A percentile compares a stretch with the other conserved stretches of the same genome.
These are phyloP conservation scores for Takifugu rubripes DNA, from an alignment of 2,797 vertebrate genomes.

Conservation along the genomic window DNA sequence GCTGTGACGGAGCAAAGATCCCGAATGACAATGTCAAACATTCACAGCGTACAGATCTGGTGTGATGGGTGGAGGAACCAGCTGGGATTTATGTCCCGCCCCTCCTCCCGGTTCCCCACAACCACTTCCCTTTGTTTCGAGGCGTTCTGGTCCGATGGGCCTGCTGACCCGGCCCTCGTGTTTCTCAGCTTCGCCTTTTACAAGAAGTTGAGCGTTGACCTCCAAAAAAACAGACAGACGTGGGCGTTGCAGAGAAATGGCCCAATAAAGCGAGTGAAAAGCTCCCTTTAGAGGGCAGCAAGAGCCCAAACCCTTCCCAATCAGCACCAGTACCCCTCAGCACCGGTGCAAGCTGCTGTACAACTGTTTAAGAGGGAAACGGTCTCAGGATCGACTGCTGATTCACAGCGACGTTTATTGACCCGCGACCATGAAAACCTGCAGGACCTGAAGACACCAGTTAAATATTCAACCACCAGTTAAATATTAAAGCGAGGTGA, in stretches of 20 bases:
- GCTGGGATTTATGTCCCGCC: constrained; percentile 32
- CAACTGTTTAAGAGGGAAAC: background rate
- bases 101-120: constrained; percentile 11
- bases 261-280: constrained; percentile 71
- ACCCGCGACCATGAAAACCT: constrained; percentile 31
- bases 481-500: constrained; percentile 4
- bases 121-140: constrained; percentile 43
- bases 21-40: constrained; percentile 53
- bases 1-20: constrained; percentile 9
- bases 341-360: background rate
- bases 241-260: constrained; percentile 62
- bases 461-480: constrained; percentile 52
- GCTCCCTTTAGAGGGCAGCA: constrained; percentile 60
- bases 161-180: constrained; percentile 32
- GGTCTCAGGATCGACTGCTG: background rate
- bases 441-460: constrained; percentile 9
- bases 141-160: constrained; percentile 29
- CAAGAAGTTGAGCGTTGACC: constrained; percentile 52
- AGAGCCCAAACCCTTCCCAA: constrained; percentile 33
- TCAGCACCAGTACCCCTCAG: constrained; percentile 14
- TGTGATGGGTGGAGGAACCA: constrained; percentile 34
- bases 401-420: constrained; percentile 47
- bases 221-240: constrained; percentile 44
- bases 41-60: constrained; percentile 42
- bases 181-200: constrained; percentile 26